Base-by-base conservation (phyloP, 2,888 invertebrate species). In the Osmoderma eremita region DNA sequence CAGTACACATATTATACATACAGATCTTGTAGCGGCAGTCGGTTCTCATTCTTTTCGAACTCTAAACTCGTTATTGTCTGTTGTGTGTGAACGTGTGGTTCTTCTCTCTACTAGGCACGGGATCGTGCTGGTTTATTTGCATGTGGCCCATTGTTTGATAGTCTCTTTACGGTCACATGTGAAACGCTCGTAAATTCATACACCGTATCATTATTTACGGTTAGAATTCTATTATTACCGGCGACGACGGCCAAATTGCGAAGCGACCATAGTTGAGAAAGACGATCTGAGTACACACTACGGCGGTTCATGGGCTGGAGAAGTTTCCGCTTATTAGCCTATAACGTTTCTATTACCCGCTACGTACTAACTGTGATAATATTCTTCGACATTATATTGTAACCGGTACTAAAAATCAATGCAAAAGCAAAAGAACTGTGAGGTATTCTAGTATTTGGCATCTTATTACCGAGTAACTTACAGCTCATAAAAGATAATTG, bases 1-100 rank as follows among this genome's bases (percentile, higher is more conserved):
- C 45, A 61, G 58, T 61, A 61, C 53, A 53, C 38, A 53, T 53
- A 53, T 53, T 53, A 53, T 61, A n/a, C n/a, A n/a, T n/a, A 24
- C 20, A 13, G 45, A 17, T 58, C 58, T 58, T 17, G 45, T 45
- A 56, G 15, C 38, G 18, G 53, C 12, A 38, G 53, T 53, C 39
- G 45, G 45, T 61, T 61, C 42, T 30, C 42, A 45, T 58, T 58
- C 48, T 61, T 61, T 61, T 45, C 36, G 30, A 45, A 24, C 42
- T 58, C 58, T 58, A 58, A 58, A 58, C 58, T 58, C 42, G 58
- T 63, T 63, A 63, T 63, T 63, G 63, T 51, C 41, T 71, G 30
- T 5, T 3, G 73, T 75, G 74, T 75, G 75, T 74, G 74, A 75
- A 75, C 74, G 74, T 75, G 72, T 75, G 73, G n/a, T 74, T 73